Evolutionary conservation across 2,888 invertebrate species (phyloP).

Genomic region (Malthinus seriepunctatus): DNA sequence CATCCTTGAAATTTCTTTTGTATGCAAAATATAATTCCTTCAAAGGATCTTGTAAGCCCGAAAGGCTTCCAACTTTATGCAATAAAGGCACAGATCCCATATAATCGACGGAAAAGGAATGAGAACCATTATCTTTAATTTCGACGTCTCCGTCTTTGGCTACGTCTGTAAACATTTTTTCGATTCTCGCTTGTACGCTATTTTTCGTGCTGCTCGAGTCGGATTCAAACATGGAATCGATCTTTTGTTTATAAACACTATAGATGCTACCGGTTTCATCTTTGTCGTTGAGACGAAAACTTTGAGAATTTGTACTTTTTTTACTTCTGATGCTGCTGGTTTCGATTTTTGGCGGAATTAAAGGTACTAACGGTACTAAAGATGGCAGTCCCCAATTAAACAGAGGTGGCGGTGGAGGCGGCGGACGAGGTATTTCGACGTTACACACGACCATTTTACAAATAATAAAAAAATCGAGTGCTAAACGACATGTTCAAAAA

Average conservation of each 20-base stretch:
- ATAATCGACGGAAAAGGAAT: slow-evolving; percentile 73
- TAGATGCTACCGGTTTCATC: slow-evolving; percentile 54
- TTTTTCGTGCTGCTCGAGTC: slow-evolving; percentile 61
- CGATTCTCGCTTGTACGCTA: slow-evolving; percentile 83
- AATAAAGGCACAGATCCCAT: slow-evolving; percentile 79
- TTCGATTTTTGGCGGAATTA: slow-evolving; percentile 21
- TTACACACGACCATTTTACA: slow-evolving; percentile 36
- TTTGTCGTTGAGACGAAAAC: slow-evolving; percentile 48
- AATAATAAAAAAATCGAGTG: not conserved
- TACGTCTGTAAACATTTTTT: slow-evolving; percentile 81
- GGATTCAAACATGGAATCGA: slow-evolving; percentile 78
- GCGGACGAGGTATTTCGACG: slow-evolving; percentile 51
- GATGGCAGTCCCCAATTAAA: not conserved
- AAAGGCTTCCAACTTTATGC: slow-evolving; percentile 79
- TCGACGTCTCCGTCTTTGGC: slow-evolving; percentile 62
- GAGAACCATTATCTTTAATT: slow-evolving; percentile 57
- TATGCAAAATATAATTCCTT: slow-evolving; percentile 72
- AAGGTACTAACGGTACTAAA: not conserved
- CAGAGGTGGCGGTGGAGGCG: slow-evolving; percentile 39
- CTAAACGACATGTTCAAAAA: too few species aligned
- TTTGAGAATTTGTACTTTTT: slow-evolving; percentile 41
- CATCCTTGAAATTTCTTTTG: slow-evolving; percentile 59
- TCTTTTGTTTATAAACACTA: slow-evolving; percentile 79
- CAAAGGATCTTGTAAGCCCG: slow-evolving; percentile 81
- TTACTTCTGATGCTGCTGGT: slow-evolving; percentile 42